Percentiles rank a stretch among this genome's conserved stretches.
Conservation (phyloP, 2,113 vertebrate genomes). For the Mesembrinibis cayennensis region DNA sequence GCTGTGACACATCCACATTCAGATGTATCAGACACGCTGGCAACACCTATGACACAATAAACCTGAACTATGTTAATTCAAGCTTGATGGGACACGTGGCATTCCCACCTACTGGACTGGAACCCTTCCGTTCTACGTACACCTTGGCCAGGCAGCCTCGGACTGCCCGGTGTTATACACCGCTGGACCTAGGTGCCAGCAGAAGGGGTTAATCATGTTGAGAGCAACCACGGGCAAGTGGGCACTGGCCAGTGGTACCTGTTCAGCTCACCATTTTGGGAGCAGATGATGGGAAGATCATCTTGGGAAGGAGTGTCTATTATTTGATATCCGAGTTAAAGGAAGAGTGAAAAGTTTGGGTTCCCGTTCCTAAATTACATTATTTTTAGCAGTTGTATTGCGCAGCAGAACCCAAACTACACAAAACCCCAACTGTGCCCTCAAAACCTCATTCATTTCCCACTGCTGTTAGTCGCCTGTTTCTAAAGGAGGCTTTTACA, state of each 20-base stretch:
- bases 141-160: background rate
- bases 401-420: background rate
- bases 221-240: background rate
- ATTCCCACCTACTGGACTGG: background rate
- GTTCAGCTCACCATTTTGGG: background rate
- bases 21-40: slow-evolving; percentile 49
- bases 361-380: background rate
- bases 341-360: background rate
- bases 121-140: background rate
- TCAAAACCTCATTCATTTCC: background rate
- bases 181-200: background rate
- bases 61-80: slow-evolving; percentile 28
- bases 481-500: slow-evolving; percentile 18
- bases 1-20: slow-evolving; percentile 51
- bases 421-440: background rate
- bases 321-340: background rate
- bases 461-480: background rate
- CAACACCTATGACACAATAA: slow-evolving; percentile 55
- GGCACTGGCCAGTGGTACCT: background rate
- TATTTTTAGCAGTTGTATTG: background rate
- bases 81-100: slow-evolving; percentile 9
- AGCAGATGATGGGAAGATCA: background rate
- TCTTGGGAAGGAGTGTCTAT: background rate
- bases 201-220: background rate
- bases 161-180: fast-evolving